Evolutionary conservation across 2,888 invertebrate species (phyloP).

Genomic region (Sarcophaga rosellei): DNA sequence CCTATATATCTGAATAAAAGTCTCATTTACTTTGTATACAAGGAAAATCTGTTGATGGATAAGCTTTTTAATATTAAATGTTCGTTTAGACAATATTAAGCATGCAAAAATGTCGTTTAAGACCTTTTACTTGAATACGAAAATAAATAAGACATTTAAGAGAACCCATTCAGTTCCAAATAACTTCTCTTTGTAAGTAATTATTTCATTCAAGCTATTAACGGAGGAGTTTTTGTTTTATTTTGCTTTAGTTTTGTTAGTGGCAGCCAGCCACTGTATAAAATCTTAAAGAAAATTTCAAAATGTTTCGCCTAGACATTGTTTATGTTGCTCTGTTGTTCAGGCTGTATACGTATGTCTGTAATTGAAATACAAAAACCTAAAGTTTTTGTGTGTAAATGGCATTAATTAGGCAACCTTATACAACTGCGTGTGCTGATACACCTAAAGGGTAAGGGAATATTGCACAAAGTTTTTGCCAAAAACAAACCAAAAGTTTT

Average conservation of each 20-base stretch:
- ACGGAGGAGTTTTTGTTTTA: slow-evolving; percentile 31
- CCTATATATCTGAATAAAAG: no score
- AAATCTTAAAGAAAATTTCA: not conserved
- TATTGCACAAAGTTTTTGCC: not conserved
- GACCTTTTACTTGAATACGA: not conserved
- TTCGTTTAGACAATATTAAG: not conserved
- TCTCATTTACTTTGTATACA: no score
- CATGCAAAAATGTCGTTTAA: not conserved
- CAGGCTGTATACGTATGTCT: slow-evolving; percentile 11
- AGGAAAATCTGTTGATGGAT: no score
- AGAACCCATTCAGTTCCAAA: not conserved
- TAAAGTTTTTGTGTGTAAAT: slow-evolving; percentile 63
- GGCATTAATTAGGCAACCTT: slow-evolving; percentile 66
- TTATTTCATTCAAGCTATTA: slow-evolving; percentile 41
- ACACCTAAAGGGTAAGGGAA: not conserved
- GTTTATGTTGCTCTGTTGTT: not conserved
- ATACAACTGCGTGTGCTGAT: slow-evolving; percentile 40
- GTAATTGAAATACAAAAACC: slow-evolving; percentile 61
- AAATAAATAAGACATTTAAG: not conserved
- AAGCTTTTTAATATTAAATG: no score
- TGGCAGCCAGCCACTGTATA: slow-evolving; percentile 7
- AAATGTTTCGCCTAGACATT: slow-evolving; percentile 55
- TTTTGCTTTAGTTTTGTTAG: no score
- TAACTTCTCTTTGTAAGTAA: not conserved
- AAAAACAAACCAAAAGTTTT: slow-evolving; percentile 7